Evolutionary conservation across 2,797 vertebrate genomes (phyloP).

Genomic region (Lepus oiostolus): DNA sequence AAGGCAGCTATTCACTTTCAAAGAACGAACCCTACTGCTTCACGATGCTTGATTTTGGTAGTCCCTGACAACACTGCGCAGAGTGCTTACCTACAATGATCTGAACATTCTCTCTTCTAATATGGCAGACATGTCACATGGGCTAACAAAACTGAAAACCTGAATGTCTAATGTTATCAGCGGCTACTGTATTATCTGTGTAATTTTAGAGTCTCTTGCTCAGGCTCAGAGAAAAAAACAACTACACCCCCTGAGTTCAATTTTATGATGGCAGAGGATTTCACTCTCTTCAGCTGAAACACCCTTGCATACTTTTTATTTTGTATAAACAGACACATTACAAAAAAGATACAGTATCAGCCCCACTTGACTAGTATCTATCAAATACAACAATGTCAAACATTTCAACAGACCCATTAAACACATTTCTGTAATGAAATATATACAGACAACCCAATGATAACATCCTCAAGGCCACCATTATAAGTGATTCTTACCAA

Average conservation of each 20-base stretch:
- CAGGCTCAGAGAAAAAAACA: neutral
- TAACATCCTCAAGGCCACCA: neutral
- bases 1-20: neutral
- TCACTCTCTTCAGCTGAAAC: neutral
- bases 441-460: constrained; percentile 7
- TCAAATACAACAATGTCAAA: neutral
- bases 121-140: neutral
- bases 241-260: neutral
- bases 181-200: neutral
- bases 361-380: neutral
- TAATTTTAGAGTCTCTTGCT: neutral
- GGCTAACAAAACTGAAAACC: neutral
- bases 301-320: neutral
- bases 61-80: neutral
- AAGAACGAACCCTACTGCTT: neutral
- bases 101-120: neutral
- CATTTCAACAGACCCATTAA: neutral
- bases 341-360: neutral
- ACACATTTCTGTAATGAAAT: constrained; percentile 39
- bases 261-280: neutral
- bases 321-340: neutral
- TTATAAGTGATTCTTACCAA: constrained; percentile 90
- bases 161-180: neutral
- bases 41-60: neutral
- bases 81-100: neutral